Base-by-base conservation (phyloP, 1,140 invertebrate genomes). In the Condylostylus longicornis region DNA sequence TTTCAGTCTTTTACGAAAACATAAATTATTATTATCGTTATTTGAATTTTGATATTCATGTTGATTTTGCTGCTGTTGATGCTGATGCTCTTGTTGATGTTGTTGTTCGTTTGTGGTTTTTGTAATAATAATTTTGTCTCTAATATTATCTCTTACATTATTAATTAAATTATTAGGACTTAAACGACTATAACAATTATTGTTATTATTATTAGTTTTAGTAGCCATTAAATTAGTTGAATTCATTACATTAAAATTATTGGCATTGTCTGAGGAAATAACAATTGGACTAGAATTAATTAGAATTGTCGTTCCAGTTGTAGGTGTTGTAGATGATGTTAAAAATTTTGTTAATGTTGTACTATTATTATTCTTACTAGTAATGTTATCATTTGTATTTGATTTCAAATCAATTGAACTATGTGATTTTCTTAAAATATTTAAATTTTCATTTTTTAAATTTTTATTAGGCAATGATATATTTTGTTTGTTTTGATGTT, bases 321-420 rank as follows among this genome's bases (percentile, higher is more conserved):
- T 13, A n/a, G 10, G 18, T 35, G 27, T 13, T 34, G 36, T 35
- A 40, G 47, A 14, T 39, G 46, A 21, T 35, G 34, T 18, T 38
- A 36, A 54, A 36, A 23, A 53, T 47, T 40, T 54, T 51, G n/a
- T 33, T 32, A 25, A 17, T 38, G 30, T 4, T 38, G 27, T 37
- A 48, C 51, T 38, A 53, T 55, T 53, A 54, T 57, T 51, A 57
- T 54, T 57, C 54, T 57, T 54, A 53, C 54, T 41, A 48, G 54
- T 57, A 54, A 50, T 49, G 37, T 39, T 19, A 36, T 23, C 27
- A 44, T 48, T 47, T 44, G 50, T 29, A 45, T 42, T 32, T 45
- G 45, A 27, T 43, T 38, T 14, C 38, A 14, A 13, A 25, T 20
- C n/a, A 32, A 35, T 23, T 29, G 20, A 12, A 33, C 28, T 21